Conservation (phyloP, 1,140 invertebrate genomes). For the Antheraea mylitta region DNA sequence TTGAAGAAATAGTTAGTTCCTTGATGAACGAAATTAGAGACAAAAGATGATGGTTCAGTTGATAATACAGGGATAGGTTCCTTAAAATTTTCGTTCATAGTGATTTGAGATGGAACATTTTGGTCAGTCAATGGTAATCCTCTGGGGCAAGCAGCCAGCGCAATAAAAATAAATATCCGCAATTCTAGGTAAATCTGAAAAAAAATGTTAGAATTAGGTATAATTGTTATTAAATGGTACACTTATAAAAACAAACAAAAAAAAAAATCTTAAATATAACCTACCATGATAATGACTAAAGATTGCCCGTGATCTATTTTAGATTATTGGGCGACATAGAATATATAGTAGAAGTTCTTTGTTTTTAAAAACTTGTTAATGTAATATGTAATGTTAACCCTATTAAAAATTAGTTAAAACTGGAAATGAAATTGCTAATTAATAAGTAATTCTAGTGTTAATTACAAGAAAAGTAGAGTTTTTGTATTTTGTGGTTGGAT, state of each 20-base stretch:
- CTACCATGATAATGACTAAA: neutral
- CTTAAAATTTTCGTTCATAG: slow-evolving; percentile 19
- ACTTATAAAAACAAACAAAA: neutral
- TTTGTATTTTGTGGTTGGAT: neutral
- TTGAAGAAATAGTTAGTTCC: slow-evolving; percentile 41
- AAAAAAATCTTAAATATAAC: neutral
- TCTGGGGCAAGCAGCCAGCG: neutral
- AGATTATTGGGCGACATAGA: neutral
- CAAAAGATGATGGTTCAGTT: slow-evolving; percentile 5
- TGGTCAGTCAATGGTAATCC: neutral
- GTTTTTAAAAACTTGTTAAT: neutral
- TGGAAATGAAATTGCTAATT: neutral
- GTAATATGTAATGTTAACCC: neutral
- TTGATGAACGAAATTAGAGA: slow-evolving; percentile 29
- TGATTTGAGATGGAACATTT: slow-evolving; percentile 15
- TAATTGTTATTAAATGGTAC: neutral
- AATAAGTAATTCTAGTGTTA: neutral
- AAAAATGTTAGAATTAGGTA: neutral
- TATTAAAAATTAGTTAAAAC: neutral
- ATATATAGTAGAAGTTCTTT: neutral
- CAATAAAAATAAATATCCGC: neutral
- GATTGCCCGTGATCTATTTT: neutral
- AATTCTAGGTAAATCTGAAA: slow-evolving; percentile 6
- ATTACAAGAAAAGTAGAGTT: neutral
- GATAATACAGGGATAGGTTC: neutral